These are phyloP conservation scores for Dasypogon diadema DNA, from an alignment of 2,888 invertebrate genomes.

Conservation along the genomic window DNA sequence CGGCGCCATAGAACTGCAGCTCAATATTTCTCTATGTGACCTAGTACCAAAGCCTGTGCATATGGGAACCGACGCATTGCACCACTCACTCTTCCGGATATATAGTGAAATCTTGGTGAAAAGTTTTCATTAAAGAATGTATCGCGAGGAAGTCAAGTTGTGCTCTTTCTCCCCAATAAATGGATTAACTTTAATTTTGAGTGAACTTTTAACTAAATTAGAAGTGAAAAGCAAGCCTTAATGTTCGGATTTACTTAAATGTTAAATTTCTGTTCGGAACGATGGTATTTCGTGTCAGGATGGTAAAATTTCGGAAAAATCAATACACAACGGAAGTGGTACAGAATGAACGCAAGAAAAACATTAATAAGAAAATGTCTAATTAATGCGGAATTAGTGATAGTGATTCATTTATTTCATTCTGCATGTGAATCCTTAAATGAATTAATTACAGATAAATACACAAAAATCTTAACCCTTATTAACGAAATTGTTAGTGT, in stretches of 20 bases:
- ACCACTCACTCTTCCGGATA: constrained; percentile 23
- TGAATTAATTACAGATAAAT: background rate
- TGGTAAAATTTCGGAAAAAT: constrained; percentile 40
- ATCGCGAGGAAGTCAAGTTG: constrained; percentile 30
- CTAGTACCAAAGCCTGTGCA: constrained; percentile 40
- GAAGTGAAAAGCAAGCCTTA: constrained; percentile 18
- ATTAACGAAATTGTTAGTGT: constrained; percentile 20
- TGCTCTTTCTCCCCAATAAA: background rate
- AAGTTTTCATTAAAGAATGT: constrained; percentile 41
- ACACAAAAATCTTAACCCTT: background rate
- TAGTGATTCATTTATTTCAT: background rate
- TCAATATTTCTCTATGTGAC: constrained; percentile 49
- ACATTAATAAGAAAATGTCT: background rate
- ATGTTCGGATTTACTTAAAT: background rate
- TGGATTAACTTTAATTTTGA: background rate
- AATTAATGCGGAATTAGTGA: constrained; percentile 8
- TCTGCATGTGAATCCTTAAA: background rate
- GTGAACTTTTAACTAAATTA: background rate
- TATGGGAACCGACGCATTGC: constrained; percentile 49
- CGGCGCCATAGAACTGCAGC: constrained; percentile 48
- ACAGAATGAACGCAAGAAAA: constrained; percentile 5
- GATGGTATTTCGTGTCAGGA: constrained; percentile 40
- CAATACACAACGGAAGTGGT: constrained; percentile 31
- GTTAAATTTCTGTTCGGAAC: constrained; percentile 1
- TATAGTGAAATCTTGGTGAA: constrained; percentile 31